Percentiles rank a stretch among this genome's conserved stretches.
phyloP scores from a whole-genome alignment of 2,888 invertebrate genomes.

The Noctua janthe region DNA sequence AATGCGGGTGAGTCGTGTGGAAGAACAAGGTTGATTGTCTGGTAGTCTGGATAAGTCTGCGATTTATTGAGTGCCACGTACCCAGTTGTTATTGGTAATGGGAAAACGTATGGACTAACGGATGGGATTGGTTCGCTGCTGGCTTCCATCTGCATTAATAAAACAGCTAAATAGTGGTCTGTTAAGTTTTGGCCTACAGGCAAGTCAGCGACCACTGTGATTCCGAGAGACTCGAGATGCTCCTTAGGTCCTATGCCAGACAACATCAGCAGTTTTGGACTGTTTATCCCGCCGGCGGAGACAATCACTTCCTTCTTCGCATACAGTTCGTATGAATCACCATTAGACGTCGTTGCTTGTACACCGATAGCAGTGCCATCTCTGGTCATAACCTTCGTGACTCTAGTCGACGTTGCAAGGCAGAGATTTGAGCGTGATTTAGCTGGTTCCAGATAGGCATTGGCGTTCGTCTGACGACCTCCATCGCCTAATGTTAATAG shows the following conservation, averaged over 20 bases:
- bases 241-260: conserved; percentile 48
- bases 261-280: conserved; percentile 71
- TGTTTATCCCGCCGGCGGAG: conserved; percentile 71
- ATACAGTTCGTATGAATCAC: conserved; percentile 52
- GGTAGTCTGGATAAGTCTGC: conserved; percentile 64
- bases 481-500: conserved; percentile 7
- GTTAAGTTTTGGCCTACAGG: conserved; percentile 48
- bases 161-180: conserved; percentile 37
- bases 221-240: conserved; percentile 61
- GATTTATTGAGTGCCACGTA: conserved; percentile 57
- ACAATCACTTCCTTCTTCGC: conserved; percentile 72
- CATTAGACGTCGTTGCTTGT: conserved; percentile 38
- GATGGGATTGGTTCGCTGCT: background rate
- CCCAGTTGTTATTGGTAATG: conserved; percentile 53
- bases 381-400: conserved; percentile 69
- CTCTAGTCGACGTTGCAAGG: conserved; percentile 66
- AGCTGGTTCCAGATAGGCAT: conserved; percentile 57
- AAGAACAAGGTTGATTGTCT: conserved; percentile 59
- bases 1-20: conserved; percentile 45
- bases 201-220: conserved; percentile 56
- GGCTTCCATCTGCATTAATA: conserved; percentile 20
- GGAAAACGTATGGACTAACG: conserved; percentile 36
- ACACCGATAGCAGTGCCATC: conserved; percentile 71
- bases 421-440: conserved; percentile 66
- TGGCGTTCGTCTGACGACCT: conserved; percentile 3